A percentile compares a stretch with the other conserved stretches of the same genome.
These are phyloP conservation scores for Dorcus parallelipipedus DNA, from an alignment of 2,888 invertebrate genomes.

Conservation along the genomic window DNA sequence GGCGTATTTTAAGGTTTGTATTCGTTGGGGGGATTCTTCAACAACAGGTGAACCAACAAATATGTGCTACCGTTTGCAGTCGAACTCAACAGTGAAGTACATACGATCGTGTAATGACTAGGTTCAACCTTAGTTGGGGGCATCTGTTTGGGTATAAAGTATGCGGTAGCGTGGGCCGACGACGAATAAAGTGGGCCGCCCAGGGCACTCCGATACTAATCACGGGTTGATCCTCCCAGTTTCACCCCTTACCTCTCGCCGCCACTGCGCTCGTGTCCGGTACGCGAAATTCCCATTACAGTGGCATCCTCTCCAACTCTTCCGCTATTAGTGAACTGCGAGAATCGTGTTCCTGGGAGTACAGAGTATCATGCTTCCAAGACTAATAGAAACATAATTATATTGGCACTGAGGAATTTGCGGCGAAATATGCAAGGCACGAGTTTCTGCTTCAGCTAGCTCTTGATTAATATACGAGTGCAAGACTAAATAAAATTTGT, in stretches of 20 bases:
- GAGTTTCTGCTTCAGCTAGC: too few relatives aligned
- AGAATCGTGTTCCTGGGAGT: too few relatives aligned
- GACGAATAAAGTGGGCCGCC: slow-evolving; percentile 12
- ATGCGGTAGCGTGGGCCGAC: slow-evolving; percentile 22
- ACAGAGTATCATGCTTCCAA: too few relatives aligned
- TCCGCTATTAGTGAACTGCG: neutral
- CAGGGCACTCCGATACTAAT: slow-evolving; percentile 14
- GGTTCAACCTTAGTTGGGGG: neutral
- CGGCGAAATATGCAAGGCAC: too few relatives aligned
- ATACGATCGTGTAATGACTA: neutral
- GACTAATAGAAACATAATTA: too few relatives aligned
- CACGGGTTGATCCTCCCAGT: slow-evolving; percentile 14
- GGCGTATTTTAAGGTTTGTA: too few relatives aligned
- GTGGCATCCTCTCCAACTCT: neutral
- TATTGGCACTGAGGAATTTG: too few relatives aligned
- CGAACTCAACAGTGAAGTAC: neutral
- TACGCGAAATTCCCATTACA: neutral
- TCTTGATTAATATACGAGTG: too few relatives aligned
- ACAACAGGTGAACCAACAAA: too few relatives aligned
- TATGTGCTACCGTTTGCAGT: too few relatives aligned
- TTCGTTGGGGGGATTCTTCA: too few relatives aligned
- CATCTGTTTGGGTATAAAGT: slow-evolving; percentile 2
- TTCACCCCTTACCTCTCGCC: neutral
- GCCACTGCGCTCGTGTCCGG: neutral
- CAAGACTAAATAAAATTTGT: too few relatives aligned